Conservation (phyloP, 1,140 invertebrate genomes). For the Hestina assimilis region DNA sequence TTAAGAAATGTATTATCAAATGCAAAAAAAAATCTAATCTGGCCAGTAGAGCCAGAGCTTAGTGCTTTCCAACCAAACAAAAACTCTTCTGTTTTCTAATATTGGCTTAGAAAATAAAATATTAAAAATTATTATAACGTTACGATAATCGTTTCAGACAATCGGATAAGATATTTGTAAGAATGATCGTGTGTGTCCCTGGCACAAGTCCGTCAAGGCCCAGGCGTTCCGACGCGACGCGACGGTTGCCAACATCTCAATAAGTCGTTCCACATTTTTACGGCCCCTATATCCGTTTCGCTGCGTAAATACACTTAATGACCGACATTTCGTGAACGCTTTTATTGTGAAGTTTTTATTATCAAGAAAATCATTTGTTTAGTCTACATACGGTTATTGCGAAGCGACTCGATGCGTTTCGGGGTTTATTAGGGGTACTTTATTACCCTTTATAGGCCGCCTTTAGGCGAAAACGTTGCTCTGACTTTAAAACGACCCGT, state of each 20-base stretch:
- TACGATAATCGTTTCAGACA: background rate
- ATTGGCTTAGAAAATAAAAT: no score
- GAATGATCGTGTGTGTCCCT: background rate
- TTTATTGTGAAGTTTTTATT: conserved; percentile 76
- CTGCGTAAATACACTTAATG: conserved; percentile 73
- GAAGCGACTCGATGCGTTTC: conserved; percentile 56
- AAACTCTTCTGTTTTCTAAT: no score
- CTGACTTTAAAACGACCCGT: conserved; percentile 39
- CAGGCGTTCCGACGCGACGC: background rate
- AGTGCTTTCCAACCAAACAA: no score
- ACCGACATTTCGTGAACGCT: conserved; percentile 70
- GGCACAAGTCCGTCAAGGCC: background rate
- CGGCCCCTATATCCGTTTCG: conserved; percentile 68
- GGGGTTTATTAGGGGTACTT: conserved; percentile 66
- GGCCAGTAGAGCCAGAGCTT: no score
- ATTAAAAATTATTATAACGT: no score
- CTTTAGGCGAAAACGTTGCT: conserved; percentile 47
- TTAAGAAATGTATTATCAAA: no score
- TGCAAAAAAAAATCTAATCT: no score
- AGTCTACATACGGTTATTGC: conserved; percentile 69
- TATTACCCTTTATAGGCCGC: conserved; percentile 59
- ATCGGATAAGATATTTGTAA: background rate
- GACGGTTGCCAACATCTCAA: conserved; percentile 65
- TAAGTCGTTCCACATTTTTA: conserved; percentile 68
- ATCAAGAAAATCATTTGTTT: conserved; percentile 72